Evolutionary conservation across 2,113 vertebrate species (phyloP), one percentile per base, ranked within the genome.

Genomic region (Damaliscus lunatus): DNA sequence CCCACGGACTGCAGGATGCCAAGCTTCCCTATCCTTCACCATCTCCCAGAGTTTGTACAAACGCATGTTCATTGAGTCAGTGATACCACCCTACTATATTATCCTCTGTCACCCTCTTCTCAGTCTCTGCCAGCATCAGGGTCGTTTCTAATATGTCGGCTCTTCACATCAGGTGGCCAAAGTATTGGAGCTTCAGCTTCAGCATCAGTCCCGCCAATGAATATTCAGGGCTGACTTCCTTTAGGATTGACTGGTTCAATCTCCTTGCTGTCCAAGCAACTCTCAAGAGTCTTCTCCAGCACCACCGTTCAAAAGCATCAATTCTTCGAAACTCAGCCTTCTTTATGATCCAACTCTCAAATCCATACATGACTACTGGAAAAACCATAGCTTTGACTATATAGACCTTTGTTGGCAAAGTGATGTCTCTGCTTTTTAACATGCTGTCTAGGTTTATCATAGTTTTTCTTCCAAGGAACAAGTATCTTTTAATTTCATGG

Each of bases 141-240:
- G n/a, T 71, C 0, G 0, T 71, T 23, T 36, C n/a, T n/a, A 71
- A 21, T 3, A 36, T 36, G 64, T 71, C 2, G 1, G n/a, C n/a
- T 71, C 19, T 71, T 71, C 9, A 1, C n/a, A 71, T 71, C 4
- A 71, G n/a, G 64, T 36, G n/a, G 19, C n/a, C n/a, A 6, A 71
- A 71, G 64, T 36, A 71, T 6, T 36, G n/a, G 19, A 36, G 64
- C 8, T 71, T 71, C 64, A 71, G n/a, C n/a, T 36, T 71, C 19
- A 71, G 8, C 64, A 71, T 21, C 64, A 71, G n/a, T 36, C 64
- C 64, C n/a, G 36, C 64, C 64, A 36, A 12, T 36, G 17, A 71
- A 36, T 9, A 36, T 9, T 9, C 64, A 71, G 64, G 19, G n/a
- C 9, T 36, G 64, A 36, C n/a, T 5, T 71, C 64, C n/a, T 71